A percentile compares a stretch with the other conserved stretches of the same genome.
Conservation (phyloP, 1,140 invertebrate genomes). For the Drosophila littoralis region DNA sequence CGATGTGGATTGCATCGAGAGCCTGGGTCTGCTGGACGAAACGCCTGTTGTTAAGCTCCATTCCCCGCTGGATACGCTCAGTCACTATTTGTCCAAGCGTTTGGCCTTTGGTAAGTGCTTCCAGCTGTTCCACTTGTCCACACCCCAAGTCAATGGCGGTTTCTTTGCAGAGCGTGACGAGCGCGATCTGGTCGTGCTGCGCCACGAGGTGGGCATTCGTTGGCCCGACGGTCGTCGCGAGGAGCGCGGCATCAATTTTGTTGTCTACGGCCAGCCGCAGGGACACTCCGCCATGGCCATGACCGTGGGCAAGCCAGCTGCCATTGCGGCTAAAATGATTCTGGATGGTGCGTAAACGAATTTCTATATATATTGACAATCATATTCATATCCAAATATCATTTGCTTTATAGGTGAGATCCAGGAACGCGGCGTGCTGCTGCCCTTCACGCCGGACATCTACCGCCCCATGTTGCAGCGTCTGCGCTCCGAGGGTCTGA, state of each 20-base stretch:
- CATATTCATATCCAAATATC: neutral
- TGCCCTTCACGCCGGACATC: constrained; percentile 95
- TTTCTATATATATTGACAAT: constrained; percentile 83
- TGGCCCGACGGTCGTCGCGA: constrained; percentile 96
- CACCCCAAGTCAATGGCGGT: neutral
- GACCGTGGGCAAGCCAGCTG: constrained; percentile 98
- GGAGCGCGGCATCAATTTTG: constrained; percentile 94
- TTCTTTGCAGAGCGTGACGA: constrained; percentile 88
- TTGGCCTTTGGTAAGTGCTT: constrained; percentile 89
- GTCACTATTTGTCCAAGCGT: constrained; percentile 94
- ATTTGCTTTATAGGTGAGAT: constrained; percentile 91
- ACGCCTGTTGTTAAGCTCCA: constrained; percentile 92
- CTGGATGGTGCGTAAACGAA: constrained; percentile 88
- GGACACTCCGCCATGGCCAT: constrained; percentile 98
- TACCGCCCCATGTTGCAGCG: constrained; percentile 95
- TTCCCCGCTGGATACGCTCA: constrained; percentile 96
- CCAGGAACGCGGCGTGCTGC: constrained; percentile 95
- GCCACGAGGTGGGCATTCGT: constrained; percentile 96
- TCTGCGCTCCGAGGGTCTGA: constrained; percentile 93
- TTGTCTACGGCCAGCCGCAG: constrained; percentile 94
- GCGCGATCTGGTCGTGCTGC: constrained; percentile 96
- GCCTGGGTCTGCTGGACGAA: constrained; percentile 94
- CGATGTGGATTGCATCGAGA: constrained; percentile 90
- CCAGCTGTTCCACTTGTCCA: neutral
- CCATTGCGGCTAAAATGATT: constrained; percentile 98